Evolutionary conservation across 2,888 invertebrate genomes (phyloP).

Genomic region (Halocaridina rubra): DNA sequence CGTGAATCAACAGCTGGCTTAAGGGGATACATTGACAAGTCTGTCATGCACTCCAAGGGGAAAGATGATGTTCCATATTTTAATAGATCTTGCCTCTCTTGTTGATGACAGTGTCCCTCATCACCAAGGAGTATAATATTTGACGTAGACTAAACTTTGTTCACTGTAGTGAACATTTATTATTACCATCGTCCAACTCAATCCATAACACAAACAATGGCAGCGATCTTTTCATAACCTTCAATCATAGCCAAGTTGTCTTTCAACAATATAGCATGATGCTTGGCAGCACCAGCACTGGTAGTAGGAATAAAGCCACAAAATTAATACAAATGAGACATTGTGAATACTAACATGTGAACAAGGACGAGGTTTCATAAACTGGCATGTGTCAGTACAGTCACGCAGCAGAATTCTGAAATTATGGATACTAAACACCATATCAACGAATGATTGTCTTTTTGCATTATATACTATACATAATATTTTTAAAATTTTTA

Average conservation of each 20-base stretch:
- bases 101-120: not conserved
- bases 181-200: not conserved
- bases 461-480: no score
- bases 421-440: no score
- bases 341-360: no score
- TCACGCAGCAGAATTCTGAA: no score
- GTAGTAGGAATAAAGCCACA: not conserved
- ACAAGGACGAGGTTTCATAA: no score
- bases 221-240: not conserved
- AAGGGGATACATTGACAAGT: not conserved
- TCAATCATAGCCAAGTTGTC: not conserved
- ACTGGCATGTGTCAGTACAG: no score
- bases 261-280: not conserved
- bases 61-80: not conserved
- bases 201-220: no score
- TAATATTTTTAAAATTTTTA: no score
- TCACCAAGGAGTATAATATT: no score
- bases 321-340: not conserved
- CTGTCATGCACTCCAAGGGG: no score
- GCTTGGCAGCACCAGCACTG: not conserved
- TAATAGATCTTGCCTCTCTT: not conserved
- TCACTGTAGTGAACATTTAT: not conserved
- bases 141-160: not conserved
- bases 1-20: not conserved
- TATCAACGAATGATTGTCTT: no score